Evolutionary conservation across 2,888 invertebrate genomes (phyloP).

Genomic region (Nomada goodeniana): DNA sequence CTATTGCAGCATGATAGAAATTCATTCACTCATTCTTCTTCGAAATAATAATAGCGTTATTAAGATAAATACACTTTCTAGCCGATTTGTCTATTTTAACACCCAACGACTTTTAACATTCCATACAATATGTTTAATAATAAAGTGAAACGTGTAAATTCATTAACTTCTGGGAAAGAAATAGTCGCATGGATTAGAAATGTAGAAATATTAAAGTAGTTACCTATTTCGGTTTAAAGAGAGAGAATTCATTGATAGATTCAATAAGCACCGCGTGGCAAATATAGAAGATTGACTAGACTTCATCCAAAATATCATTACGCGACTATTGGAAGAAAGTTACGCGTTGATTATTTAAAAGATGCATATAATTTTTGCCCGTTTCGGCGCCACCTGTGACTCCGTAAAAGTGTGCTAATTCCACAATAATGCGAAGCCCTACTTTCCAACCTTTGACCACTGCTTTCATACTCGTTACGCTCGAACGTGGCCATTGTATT

Average conservation of each 20-base stretch:
- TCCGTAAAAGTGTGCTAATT: conserved; percentile 79
- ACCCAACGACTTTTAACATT: too few relatives aligned
- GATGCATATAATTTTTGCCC: conserved; percentile 14
- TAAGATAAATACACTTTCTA: too few relatives aligned
- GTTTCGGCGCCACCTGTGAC: conserved; percentile 63
- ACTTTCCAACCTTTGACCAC: conserved; percentile 79
- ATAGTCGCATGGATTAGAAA: too few relatives aligned
- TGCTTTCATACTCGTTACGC: conserved; percentile 69
- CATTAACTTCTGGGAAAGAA: too few relatives aligned
- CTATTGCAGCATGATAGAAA: too few relatives aligned
- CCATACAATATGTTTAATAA: too few relatives aligned
- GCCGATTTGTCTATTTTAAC: too few relatives aligned
- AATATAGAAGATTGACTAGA: neutral
- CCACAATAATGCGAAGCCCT: conserved; percentile 78
- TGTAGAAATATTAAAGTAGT: too few relatives aligned
- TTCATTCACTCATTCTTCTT: too few relatives aligned
- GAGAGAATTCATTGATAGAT: neutral
- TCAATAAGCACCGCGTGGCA: neutral
- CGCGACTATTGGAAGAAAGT: neutral
- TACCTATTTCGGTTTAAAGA: neutral
- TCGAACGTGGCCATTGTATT: conserved; percentile 33
- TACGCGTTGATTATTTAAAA: neutral
- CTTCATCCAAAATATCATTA: neutral
- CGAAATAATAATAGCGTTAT: too few relatives aligned
- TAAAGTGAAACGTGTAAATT: too few relatives aligned